phyloP scores from a whole-genome alignment of 2,797 vertebrate species.

The Gobio occitaniae region DNA sequence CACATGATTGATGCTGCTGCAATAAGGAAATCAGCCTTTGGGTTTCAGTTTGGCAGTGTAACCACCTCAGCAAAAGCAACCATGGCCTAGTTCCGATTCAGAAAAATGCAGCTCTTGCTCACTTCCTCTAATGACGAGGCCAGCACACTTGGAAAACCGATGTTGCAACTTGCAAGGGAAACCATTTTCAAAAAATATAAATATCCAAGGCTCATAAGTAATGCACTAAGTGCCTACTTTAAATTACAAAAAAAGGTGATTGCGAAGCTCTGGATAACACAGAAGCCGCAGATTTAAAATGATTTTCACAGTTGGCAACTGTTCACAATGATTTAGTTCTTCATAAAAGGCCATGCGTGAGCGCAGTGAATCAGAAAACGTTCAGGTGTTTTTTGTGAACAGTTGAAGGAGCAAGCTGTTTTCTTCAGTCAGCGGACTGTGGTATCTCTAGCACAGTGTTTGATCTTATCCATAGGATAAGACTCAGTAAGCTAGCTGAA shows the following conservation, averaged over 20 bases:
- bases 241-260: neutral
- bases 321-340: neutral
- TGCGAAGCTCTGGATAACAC: neutral
- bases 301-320: slow-evolving; percentile 8
- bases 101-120: slow-evolving; percentile 12
- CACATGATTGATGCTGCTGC: slow-evolving; percentile 27
- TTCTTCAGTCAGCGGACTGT: slow-evolving; percentile 18
- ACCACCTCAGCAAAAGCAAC: slow-evolving; percentile 20
- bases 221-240: neutral
- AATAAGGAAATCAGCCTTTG: slow-evolving; percentile 40
- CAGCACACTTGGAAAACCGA: neutral
- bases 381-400: neutral
- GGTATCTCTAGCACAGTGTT: slow-evolving; percentile 28
- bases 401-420: slow-evolving; percentile 26
- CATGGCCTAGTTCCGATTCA: slow-evolving; percentile 3
- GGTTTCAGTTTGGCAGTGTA: slow-evolving; percentile 23
- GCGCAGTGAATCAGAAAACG: slow-evolving; percentile 1
- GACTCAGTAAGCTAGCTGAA: slow-evolving; percentile 43
- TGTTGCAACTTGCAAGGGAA: neutral
- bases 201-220: neutral
- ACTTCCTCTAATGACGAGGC: slow-evolving; percentile 26
- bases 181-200: neutral
- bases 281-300: slow-evolving; percentile 11
- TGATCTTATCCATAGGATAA: slow-evolving; percentile 54
- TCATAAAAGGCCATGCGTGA: neutral